Conservation (phyloP, 2,888 invertebrate genomes). For the Clostera curtula region DNA sequence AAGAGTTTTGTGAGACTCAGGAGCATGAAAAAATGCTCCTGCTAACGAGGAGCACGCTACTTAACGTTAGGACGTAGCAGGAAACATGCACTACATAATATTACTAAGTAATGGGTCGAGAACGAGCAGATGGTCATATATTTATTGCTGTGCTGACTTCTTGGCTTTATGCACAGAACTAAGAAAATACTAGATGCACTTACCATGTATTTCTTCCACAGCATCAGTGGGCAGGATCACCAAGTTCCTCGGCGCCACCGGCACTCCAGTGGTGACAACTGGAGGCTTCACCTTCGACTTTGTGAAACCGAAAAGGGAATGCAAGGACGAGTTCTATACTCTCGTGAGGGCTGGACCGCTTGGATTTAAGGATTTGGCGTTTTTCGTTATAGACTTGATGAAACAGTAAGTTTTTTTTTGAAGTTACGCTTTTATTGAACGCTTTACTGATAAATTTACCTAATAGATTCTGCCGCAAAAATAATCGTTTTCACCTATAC, state of each 20-base stretch:
- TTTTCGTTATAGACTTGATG: conserved; percentile 81
- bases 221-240: conserved; percentile 87
- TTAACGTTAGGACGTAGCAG: too few relatives aligned
- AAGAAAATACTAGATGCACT: too few relatives aligned
- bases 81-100: too few relatives aligned
- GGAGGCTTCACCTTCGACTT: conserved; percentile 89
- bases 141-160: too few relatives aligned
- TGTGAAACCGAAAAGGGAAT: conserved; percentile 79
- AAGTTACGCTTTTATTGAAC: not conserved
- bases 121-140: too few relatives aligned
- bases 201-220: conserved; percentile 48
- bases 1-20: too few relatives aligned
- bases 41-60: too few relatives aligned
- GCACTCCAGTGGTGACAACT: conserved; percentile 85
- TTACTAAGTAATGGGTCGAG: too few relatives aligned
- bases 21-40: too few relatives aligned
- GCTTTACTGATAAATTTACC: not conserved
- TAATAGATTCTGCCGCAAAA: too few relatives aligned
- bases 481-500: too few relatives aligned
- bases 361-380: conserved; percentile 82
- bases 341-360: conserved; percentile 82
- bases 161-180: too few relatives aligned
- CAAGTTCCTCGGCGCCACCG: conserved; percentile 83
- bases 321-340: conserved; percentile 86
- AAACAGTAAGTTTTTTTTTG: conserved; percentile 71